phyloP scores from a whole-genome alignment of 2,797 vertebrate species.

The Pseudomugil gertrudae region DNA sequence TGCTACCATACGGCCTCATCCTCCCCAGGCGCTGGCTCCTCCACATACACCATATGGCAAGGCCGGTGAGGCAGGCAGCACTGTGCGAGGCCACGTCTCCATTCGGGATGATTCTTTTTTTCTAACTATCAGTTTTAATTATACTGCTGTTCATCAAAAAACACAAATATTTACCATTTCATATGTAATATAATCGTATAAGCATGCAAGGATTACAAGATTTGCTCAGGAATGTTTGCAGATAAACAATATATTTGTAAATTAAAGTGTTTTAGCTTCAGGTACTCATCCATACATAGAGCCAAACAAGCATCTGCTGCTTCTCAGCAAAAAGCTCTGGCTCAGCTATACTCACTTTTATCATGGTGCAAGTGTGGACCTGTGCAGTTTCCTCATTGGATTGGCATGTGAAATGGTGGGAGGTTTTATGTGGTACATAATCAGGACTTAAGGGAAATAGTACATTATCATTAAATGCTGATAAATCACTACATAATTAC shows the following conservation, averaged over 20 bases:
- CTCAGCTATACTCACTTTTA: background rate
- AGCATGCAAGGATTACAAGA: background rate
- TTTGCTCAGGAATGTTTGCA: background rate
- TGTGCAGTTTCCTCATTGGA: background rate
- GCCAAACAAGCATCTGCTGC: background rate
- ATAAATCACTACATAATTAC: background rate
- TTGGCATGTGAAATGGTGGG: background rate
- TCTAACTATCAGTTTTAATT: slow-evolving; percentile 7
- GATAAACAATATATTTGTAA: background rate
- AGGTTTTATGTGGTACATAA: background rate
- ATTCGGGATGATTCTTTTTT: slow-evolving; percentile 15
- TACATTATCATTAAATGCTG: background rate
- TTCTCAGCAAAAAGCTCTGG: background rate
- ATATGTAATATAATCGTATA: background rate
- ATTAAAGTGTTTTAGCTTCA: background rate
- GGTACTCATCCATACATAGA: background rate
- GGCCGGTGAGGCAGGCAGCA: slow-evolving; percentile 52
- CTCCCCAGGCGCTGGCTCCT: slow-evolving; percentile 64
- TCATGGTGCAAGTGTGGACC: background rate
- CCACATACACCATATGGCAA: slow-evolving; percentile 73
- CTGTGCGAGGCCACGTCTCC: slow-evolving; percentile 35
- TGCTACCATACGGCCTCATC: slow-evolving; percentile 69
- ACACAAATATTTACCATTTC: background rate
- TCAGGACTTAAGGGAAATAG: background rate
- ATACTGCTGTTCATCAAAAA: background rate